Evolutionary conservation across 2,797 vertebrate genomes (phyloP), one percentile per base, ranked within the genome.

Genomic region (Melanotaenia pygmaea): DNA sequence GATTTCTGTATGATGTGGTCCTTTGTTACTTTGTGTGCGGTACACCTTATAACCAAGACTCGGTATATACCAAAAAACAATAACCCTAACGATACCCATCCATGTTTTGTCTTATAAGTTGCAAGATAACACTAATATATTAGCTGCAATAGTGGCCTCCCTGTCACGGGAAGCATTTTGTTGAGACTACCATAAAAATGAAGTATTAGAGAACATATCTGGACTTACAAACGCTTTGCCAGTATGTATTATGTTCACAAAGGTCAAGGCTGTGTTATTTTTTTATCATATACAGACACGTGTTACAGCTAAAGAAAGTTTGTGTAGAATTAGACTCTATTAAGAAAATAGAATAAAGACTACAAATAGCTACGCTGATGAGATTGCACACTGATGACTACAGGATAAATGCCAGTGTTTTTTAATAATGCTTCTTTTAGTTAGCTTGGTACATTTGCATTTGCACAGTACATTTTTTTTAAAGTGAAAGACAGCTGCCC

Each of bases 401-500:
- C 45, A n/a, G 43, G 18, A 18, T 20, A 47, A 47, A 47, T 20
- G 20, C 6, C n/a, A 5, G 20, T 7, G 8, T 14, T 47, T 47
- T n/a, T 40, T 30, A 40, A 12, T 24, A 24, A 38, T 38, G 18
- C 28, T 51, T 60, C 60, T 38, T 13, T 60, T 26, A 12, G 11
- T 54, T 8, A 57, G 26, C 11, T 38, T 24, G 14, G 5, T 11
- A 28, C 18, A 37, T 61, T 51, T 22, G 18, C 12, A 53, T 8
- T n/a, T 28, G 24, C 10, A 13, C 5, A 37, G 5, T 13, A 10
- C 6, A 18, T 57, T 5, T 57, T 45, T 45, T 12, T 20, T n/a
- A 12, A 56, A n/a, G 14, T 32, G 10, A 71, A 57, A 64, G 50
- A 68, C 72, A 80, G 10, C 71, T 77, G 80, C 16, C 4, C 14